Evolutionary conservation across 1,140 invertebrate genomes (phyloP).

Genomic region (Drosophila varians): DNA sequence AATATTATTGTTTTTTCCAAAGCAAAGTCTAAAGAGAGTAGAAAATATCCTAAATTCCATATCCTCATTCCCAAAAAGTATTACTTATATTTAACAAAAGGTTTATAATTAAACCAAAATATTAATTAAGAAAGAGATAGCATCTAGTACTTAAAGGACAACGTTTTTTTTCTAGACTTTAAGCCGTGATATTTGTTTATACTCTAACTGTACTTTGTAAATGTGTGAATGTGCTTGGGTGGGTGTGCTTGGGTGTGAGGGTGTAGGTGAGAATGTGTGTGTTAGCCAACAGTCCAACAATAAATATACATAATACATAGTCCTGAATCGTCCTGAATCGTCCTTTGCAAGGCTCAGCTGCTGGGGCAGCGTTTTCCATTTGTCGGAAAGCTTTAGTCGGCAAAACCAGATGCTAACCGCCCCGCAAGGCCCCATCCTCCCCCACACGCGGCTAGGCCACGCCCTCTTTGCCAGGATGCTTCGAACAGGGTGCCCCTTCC

Average conservation of each 20-base stretch:
- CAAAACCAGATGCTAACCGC: slow-evolving; percentile 56
- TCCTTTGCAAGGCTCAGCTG: slow-evolving; percentile 47
- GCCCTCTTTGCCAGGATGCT: not conserved
- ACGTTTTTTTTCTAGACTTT: slow-evolving; percentile 47
- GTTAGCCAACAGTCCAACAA: slow-evolving; percentile 16
- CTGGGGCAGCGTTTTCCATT: slow-evolving; percentile 54
- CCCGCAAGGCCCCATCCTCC: slow-evolving; percentile 2
- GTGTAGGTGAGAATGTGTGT: not conserved
- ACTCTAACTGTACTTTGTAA: slow-evolving; percentile 16
- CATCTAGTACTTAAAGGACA: slow-evolving; percentile 5
- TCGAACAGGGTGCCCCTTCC: not conserved
- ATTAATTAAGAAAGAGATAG: not conserved
- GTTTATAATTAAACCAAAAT: not conserved
- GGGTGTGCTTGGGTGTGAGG: too few species aligned
- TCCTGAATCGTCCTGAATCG: not conserved
- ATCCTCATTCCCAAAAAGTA: too few species aligned
- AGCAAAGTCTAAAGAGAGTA: too few species aligned
- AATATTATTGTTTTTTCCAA: too few species aligned
- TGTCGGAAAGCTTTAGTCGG: slow-evolving; percentile 44
- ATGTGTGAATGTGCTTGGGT: too few species aligned
- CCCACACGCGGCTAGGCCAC: not conserved
- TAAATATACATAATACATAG: slow-evolving; percentile 23
- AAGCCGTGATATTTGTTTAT: slow-evolving; percentile 69
- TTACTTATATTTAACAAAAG: not conserved
- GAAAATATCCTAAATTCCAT: too few species aligned